Evolutionary conservation across 2,888 invertebrate genomes (phyloP), one percentile per base, ranked within the genome.

Genomic region (Nemotelus pantherinus): DNA sequence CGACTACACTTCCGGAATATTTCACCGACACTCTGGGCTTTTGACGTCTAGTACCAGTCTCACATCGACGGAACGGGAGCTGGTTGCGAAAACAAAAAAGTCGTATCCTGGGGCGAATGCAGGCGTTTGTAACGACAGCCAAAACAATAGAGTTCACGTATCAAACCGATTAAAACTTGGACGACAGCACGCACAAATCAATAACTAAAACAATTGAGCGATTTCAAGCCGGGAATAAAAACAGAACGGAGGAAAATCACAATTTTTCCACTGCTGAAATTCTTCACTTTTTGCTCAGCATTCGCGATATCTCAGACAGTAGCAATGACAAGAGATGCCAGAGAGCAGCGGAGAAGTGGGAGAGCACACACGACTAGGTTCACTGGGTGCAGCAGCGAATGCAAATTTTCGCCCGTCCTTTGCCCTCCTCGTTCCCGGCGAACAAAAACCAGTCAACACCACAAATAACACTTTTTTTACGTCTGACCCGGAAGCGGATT

Each of bases 391-490:
- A 57, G n/a, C 39, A 70, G 43, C 70, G 41, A 57, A 70, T 70
- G 70, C 70, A 70, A 70, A 70, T 55, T 70, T 64, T 70, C 70
- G 55, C 70, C 44, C 10, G n/a, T 53, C 67, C 48, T 41, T 63
- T 50, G 50, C 10, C 65, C n/a, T 57, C 25, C 25, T 70, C 68
- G 39, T 41, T 70, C 41, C 9, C 70, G 53, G 41, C 9, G 53
- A 2, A 25, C 55, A 67, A 7, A 25, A 25, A 25, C 25, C 25
- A 25, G n/a, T 39, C 48, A 48, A 48, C 6, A 67, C 67, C 67
- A 50, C 9, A 9, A 39, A 50, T 50, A 50, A 50, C 67, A 67
- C 67, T 67, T 67, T 25, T n/a, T 67, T 67, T 67, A 25, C 67
- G 67, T 67, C 67, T 1, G 39, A 60, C 25, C n/a, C 1, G 60